Evolutionary conservation across 2,113 vertebrate species (phyloP).

Genomic region (Rana temporaria): DNA sequence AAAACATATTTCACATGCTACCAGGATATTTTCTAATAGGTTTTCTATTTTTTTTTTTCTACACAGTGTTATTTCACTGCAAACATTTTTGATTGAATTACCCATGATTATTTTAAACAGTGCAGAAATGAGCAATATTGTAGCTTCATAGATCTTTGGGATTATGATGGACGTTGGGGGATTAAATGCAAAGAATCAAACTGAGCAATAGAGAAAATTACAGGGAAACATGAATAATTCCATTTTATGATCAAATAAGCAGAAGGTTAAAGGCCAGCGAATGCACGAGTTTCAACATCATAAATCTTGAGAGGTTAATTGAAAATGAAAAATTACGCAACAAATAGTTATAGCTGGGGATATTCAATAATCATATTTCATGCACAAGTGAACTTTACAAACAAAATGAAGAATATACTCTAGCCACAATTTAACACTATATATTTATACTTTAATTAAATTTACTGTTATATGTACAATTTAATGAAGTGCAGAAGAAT

Average conservation of each 20-base stretch:
- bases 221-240: slow-evolving; percentile 8
- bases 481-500: too few relatives aligned
- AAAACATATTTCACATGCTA: not conserved
- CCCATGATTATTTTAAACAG: not conserved
- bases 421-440: too few relatives aligned
- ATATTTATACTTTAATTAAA: too few relatives aligned
- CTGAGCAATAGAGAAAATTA: not conserved
- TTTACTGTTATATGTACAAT: too few relatives aligned
- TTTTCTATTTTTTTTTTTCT: not conserved
- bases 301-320: slow-evolving; percentile 24
- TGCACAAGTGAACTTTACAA: not conserved
- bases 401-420: not conserved
- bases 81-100: not conserved
- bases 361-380: not conserved
- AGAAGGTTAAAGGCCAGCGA: slow-evolving; percentile 25
- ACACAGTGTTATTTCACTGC: not conserved
- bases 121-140: not conserved
- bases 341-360: slow-evolving; percentile 18
- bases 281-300: not conserved
- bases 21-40: not conserved
- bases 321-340: slow-evolving; percentile 17
- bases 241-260: not conserved
- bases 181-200: not conserved
- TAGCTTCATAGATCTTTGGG: not conserved
- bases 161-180: not conserved